phyloP scores from a whole-genome alignment of 2,888 invertebrate genomes.

The Chaetogeoica ovagalla region DNA sequence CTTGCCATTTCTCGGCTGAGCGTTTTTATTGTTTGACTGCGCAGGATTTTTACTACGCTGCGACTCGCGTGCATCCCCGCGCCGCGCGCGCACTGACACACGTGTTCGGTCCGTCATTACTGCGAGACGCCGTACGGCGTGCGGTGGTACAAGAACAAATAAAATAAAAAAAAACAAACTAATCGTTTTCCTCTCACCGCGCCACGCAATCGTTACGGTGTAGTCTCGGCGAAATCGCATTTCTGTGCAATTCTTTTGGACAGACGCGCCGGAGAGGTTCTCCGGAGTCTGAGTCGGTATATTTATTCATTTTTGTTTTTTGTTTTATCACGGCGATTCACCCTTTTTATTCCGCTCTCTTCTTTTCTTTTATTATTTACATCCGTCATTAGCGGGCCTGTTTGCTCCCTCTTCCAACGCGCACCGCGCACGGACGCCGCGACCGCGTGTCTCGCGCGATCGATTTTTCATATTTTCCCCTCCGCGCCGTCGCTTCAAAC shows the following conservation, averaged over 20 bases:
- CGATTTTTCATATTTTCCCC: neutral
- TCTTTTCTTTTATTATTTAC: neutral
- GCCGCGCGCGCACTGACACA: neutral
- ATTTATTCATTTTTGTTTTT: neutral
- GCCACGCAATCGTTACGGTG: neutral
- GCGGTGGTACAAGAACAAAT: neutral
- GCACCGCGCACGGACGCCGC: neutral
- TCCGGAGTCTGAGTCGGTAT: neutral
- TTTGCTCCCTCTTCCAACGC: neutral
- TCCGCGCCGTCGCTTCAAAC: no score
- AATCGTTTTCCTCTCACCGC: neutral
- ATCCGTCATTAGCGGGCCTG: neutral
- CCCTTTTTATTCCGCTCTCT: neutral
- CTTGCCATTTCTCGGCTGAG: conserved; percentile 27
- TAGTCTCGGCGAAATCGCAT: no score
- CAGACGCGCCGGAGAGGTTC: neutral
- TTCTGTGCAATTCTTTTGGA: no score
- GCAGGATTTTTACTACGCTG: conserved; percentile 25
- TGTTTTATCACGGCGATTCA: neutral
- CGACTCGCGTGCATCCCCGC: neutral
- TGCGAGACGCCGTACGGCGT: neutral
- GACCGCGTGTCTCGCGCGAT: neutral
- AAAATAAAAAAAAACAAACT: neutral
- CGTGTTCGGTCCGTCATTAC: conserved; percentile 7
- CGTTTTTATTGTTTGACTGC: conserved; percentile 22